Base-by-base conservation (phyloP, 2,888 invertebrate genomes). In the Toxonevra muliebris region DNA sequence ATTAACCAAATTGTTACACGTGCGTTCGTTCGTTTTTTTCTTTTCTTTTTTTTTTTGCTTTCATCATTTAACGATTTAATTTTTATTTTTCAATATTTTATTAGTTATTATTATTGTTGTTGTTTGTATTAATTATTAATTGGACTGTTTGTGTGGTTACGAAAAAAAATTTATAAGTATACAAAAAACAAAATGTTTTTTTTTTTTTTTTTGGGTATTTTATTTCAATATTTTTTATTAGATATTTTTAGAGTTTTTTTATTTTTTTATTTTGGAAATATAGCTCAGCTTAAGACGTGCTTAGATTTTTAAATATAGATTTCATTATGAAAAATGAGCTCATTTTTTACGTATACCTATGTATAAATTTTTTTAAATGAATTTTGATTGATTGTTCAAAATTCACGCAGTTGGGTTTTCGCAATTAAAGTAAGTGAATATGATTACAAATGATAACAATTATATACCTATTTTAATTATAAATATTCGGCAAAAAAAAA, bases 61-160 rank as follows among this genome's bases (percentile, higher is more conserved):
- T 48, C 4, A n/a, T 48, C 13, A n/a, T 48, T 4, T 70, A 71
- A 61, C 69, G 65, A 68, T 69, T 69, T 71, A 19, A 45, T 63
- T 48, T 50, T 61, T 17, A 40, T 55, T 55, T 20, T 20, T 45
- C 54, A 30, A 43, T 54, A 66, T 66, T 61, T 54, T 57, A 50
- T 62, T 54, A 42, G 15, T 53, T 61, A 17, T 43, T 61, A 50
- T 61, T 13, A 45, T 17, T 43, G 11, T 53, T 52, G n/a, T 65
- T 68, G 19, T 61, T 59, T 13, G 48, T 11, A 48, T 48, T 48
- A 48, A 48, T 48, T 48, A 48, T 48, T 10, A 48, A 48, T 48
- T 48, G 9, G 48, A 5, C 15, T 15, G 48, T 15, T 48, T 5
- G 48, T 15, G 11, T 15, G 48, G 13, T 48, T 48, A 11, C 48